phyloP scores from a whole-genome alignment of 2,113 vertebrate genomes.

The Halcyon malimbica region DNA sequence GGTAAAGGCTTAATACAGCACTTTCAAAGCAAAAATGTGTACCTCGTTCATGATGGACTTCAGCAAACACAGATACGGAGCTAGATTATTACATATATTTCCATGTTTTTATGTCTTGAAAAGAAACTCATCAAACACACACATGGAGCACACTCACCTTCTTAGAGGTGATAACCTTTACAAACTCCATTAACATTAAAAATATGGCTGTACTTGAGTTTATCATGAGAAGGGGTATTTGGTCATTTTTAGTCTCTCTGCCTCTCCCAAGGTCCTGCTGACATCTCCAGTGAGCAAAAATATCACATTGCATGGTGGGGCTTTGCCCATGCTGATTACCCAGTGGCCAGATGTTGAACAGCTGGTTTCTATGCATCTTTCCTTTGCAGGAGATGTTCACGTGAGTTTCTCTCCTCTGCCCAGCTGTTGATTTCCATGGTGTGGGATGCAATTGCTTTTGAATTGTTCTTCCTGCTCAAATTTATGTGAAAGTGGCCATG shows the following conservation, averaged over 20 bases:
- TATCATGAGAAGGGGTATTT: background rate
- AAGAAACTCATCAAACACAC: background rate
- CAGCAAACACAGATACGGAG: background rate
- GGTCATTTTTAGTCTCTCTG: background rate
- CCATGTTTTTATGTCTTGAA: background rate
- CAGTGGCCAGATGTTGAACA: background rate
- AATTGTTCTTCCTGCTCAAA: background rate
- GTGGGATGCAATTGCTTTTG: background rate
- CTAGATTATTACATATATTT: background rate
- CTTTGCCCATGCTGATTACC: background rate
- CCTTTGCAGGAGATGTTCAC: background rate
- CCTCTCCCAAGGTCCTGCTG: background rate
- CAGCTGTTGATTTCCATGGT: background rate
- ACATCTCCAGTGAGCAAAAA: background rate
- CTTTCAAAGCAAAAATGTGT: background rate
- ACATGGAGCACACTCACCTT: background rate
- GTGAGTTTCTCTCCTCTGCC: background rate
- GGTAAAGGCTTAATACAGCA: background rate
- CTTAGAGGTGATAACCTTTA: background rate
- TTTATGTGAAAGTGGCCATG: background rate
- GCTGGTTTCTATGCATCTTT: background rate
- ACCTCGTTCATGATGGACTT: background rate
- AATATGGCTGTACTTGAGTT: background rate
- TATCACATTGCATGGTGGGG: fast-evolving
- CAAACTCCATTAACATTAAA: background rate